Evolutionary conservation across 2,888 invertebrate genomes (phyloP).

Genomic region (Rhyacophila evoluta): DNA sequence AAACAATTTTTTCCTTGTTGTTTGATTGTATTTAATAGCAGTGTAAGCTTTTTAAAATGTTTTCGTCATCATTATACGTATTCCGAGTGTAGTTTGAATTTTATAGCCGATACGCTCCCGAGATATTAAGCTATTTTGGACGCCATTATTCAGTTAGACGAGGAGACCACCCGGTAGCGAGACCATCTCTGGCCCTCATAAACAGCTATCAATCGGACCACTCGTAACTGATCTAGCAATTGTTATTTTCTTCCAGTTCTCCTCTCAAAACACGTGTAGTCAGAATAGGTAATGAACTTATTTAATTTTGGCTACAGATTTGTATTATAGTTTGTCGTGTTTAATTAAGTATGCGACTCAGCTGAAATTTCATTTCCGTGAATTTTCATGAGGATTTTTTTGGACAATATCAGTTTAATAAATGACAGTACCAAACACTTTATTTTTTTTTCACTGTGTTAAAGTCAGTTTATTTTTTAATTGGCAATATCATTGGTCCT

Average conservation of each 20-base stretch:
- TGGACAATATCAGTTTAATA: too few relatives aligned
- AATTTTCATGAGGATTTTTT: too few relatives aligned
- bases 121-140: slow-evolving; percentile 19
- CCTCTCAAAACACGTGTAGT: not conserved
- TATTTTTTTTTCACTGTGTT: too few relatives aligned
- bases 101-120: not conserved
- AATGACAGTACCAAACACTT: too few relatives aligned
- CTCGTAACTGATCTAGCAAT: slow-evolving; percentile 1
- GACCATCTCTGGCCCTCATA: slow-evolving; percentile 12
- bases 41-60: not conserved
- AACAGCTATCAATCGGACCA: slow-evolving; percentile 10
- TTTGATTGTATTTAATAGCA: not conserved
- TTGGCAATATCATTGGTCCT: too few relatives aligned
- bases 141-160: not conserved
- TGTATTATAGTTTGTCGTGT: too few relatives aligned
- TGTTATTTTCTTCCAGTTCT: not conserved
- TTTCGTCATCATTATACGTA: not conserved
- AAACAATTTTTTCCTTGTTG: not conserved
- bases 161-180: slow-evolving; percentile 11
- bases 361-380: too few relatives aligned
- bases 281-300: too few relatives aligned
- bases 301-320: too few relatives aligned
- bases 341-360: not conserved
- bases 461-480: too few relatives aligned
- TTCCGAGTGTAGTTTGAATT: not conserved